phyloP scores from a whole-genome alignment of 2,113 vertebrate species.

The Ochotona curzoniae region DNA sequence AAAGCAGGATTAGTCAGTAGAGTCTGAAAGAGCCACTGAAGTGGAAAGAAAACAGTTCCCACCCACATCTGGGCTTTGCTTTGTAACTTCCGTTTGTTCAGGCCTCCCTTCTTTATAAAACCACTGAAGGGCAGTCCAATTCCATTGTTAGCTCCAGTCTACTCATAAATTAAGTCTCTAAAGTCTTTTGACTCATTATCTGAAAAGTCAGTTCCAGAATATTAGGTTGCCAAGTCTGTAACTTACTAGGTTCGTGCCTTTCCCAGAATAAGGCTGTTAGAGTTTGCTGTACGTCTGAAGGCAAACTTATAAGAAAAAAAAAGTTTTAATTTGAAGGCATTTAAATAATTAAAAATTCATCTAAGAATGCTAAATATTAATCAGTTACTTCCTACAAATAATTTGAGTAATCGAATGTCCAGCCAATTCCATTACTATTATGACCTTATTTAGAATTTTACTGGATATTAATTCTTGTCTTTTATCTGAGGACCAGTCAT shows the following conservation, averaged over 20 bases:
- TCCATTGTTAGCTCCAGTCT: slow-evolving; percentile 66
- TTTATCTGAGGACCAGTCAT: background rate
- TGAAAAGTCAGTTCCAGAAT: slow-evolving; percentile 73
- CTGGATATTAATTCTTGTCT: background rate
- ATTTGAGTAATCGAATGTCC: slow-evolving; percentile 33
- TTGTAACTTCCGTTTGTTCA: slow-evolving; percentile 70
- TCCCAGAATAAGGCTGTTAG: slow-evolving; percentile 56
- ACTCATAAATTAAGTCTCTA: slow-evolving; percentile 76
- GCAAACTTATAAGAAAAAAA: slow-evolving; percentile 69
- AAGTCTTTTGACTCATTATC: slow-evolving; percentile 77
- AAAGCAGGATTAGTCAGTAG: slow-evolving; percentile 60
- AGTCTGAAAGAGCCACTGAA: slow-evolving; percentile 76
- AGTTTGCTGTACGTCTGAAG: background rate
- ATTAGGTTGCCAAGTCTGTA: slow-evolving; percentile 73
- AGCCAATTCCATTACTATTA: background rate
- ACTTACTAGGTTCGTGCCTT: slow-evolving; percentile 79
- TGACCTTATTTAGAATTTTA: background rate
- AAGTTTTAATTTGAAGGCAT: slow-evolving; percentile 65
- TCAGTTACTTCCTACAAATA: background rate
- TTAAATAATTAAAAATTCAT: background rate
- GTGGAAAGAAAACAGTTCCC: slow-evolving; percentile 78
- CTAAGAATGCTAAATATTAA: slow-evolving; percentile 32
- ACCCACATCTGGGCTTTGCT: slow-evolving; percentile 62
- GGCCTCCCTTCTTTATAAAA: slow-evolving; percentile 45
- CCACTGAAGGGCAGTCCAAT: slow-evolving; percentile 53